Percentiles rank a stretch among this genome's conserved stretches.
phyloP scores from a whole-genome alignment of 2,888 invertebrate species.

The Oligia fasciuncula region DNA sequence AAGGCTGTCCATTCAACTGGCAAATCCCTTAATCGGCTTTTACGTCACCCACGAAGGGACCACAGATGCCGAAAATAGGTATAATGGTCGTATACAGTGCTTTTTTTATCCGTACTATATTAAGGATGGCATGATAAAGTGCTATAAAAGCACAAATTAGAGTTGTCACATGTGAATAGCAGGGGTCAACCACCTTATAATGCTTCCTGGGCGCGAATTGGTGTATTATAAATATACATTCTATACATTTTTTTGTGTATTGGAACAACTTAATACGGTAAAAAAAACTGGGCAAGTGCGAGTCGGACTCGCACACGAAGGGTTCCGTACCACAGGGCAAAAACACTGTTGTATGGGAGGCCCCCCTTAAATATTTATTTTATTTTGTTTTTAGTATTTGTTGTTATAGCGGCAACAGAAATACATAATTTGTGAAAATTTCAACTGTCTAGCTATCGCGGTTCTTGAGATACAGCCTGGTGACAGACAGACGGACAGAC shows the following conservation, averaged over 20 bases:
- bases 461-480: too few relatives aligned
- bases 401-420: too few relatives aligned
- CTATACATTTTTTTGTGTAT: neutral
- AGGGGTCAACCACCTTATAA: constrained; percentile 45
- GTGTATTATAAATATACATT: neutral
- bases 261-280: neutral
- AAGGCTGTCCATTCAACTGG: constrained; percentile 31
- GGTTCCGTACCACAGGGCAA: too few relatives aligned
- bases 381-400: too few relatives aligned
- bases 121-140: constrained; percentile 34
- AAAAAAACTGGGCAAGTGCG: neutral
- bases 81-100: constrained; percentile 1
- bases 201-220: constrained; percentile 26
- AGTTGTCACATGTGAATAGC: constrained; percentile 44
- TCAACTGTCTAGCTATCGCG: too few relatives aligned
- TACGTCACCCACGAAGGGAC: constrained; percentile 46
- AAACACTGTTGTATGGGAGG: too few relatives aligned
- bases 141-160: constrained; percentile 37
- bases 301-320: too few relatives aligned
- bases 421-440: too few relatives aligned
- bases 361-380: too few relatives aligned
- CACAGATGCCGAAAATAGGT: constrained; percentile 42
- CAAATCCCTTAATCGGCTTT: constrained; percentile 43
- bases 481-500: too few relatives aligned
- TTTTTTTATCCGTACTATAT: constrained; percentile 45